Conservation (phyloP, 2,888 invertebrate genomes). For the Erebia epiphron region DNA sequence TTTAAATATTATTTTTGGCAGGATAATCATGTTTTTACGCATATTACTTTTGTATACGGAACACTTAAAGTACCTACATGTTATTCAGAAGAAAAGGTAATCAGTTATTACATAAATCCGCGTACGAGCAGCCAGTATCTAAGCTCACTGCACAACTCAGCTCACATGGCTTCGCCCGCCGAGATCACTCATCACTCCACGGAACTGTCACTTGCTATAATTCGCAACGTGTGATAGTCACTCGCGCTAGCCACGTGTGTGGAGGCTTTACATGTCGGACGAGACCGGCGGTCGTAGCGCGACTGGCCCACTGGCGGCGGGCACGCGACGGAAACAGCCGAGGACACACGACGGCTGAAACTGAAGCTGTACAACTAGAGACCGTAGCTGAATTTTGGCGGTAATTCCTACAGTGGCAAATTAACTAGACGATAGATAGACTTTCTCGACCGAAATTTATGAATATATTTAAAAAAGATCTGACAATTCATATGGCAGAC, state of each 20-base stretch:
- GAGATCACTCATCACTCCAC: background rate
- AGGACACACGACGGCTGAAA: slow-evolving; percentile 26
- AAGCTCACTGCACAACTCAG: background rate
- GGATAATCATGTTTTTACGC: too few relatives aligned
- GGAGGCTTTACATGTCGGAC: background rate
- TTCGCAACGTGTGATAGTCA: background rate
- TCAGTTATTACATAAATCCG: slow-evolving; percentile 7
- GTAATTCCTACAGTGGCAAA: background rate
- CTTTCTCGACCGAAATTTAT: too few relatives aligned
- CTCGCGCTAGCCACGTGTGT: background rate
- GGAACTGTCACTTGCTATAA: background rate
- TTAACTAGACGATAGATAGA: too few relatives aligned
- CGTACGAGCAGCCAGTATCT: background rate
- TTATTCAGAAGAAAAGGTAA: background rate
- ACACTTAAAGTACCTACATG: background rate
- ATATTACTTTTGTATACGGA: too few relatives aligned
- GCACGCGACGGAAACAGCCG: slow-evolving; percentile 24
- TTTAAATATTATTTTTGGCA: too few relatives aligned
- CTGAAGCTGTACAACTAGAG: slow-evolving; percentile 28
- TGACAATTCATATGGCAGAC: too few relatives aligned
- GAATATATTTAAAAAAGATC: too few relatives aligned
- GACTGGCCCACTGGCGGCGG: slow-evolving; percentile 30
- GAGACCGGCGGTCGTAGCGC: slow-evolving; percentile 16
- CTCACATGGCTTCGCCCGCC: slow-evolving; percentile 13
- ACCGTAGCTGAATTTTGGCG: background rate